These are phyloP conservation scores for Drosophila eohydei DNA, from an alignment of 2,888 invertebrate genomes.

Conservation along the genomic window DNA sequence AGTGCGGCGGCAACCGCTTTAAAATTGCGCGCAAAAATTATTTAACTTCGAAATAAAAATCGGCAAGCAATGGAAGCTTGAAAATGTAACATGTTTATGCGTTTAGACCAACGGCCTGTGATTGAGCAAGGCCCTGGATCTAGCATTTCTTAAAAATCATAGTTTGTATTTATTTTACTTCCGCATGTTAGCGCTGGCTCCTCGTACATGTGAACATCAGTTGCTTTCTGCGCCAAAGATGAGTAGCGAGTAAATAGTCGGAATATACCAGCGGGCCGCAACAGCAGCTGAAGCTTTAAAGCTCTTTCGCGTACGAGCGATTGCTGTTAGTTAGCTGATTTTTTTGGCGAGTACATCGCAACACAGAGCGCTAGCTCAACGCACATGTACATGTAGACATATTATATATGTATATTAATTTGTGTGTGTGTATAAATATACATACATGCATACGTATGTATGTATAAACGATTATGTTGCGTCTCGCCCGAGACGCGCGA, in stretches of 20 bases:
- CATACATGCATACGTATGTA: constrained; percentile 12
- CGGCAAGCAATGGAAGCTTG: not conserved
- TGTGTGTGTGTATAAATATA: not conserved
- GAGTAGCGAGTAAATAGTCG: constrained; percentile 36
- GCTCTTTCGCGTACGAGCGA: constrained; percentile 39
- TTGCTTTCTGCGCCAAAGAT: constrained; percentile 35
- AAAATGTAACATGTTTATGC: not conserved
- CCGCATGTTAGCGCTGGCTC: constrained; percentile 54
- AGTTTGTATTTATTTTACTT: constrained; percentile 57
- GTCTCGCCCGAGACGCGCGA: constrained; percentile 50
- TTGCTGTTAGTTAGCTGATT: constrained; percentile 34
- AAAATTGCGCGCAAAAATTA: constrained; percentile 55
- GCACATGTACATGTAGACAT: constrained; percentile 44
- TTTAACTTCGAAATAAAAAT: constrained; percentile 1
- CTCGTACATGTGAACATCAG: constrained; percentile 27
- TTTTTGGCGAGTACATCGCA: constrained; percentile 48
- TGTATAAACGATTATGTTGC: constrained; percentile 50
- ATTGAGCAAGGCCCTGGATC: not conserved
- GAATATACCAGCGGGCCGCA: constrained; percentile 14
- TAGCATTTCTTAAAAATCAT: constrained; percentile 6
- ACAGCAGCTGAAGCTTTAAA: constrained; percentile 44
- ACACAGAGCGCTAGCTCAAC: constrained; percentile 55
- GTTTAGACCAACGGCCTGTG: not conserved
- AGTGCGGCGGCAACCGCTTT: constrained; percentile 46
- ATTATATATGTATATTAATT: constrained; percentile 6